A percentile compares a stretch with the other conserved stretches of the same genome.
Evolutionary conservation across 2,113 vertebrate genomes (phyloP).

Genomic region (Ellobius talpinus): DNA sequence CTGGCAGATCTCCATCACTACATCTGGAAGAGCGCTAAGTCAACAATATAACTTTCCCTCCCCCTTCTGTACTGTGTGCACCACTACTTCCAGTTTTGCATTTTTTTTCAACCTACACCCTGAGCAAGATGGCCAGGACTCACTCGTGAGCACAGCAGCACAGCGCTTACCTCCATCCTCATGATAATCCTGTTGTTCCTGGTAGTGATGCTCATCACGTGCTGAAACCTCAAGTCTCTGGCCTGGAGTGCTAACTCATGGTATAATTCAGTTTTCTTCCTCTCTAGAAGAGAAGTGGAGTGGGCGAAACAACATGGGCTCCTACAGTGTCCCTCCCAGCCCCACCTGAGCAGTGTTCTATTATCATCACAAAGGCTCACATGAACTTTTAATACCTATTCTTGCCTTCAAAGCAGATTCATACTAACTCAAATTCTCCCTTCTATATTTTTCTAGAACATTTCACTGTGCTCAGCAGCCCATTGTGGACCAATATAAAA

Average conservation of each 20-base stretch:
- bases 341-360: not conserved
- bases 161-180: constrained; percentile 94
- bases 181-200: constrained; percentile 96
- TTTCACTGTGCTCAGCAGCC: not conserved
- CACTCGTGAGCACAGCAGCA: not conserved
- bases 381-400: not conserved
- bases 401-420: not conserved
- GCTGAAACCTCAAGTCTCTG: constrained; percentile 97
- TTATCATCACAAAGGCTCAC: not conserved
- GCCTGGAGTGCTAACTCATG: constrained; percentile 97
- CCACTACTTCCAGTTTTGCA: too few relatives aligned
- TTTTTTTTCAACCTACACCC: too few relatives aligned
- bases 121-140: not conserved
- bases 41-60: not conserved
- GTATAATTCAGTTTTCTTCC: constrained; percentile 96
- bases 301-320: not conserved
- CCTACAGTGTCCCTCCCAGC: not conserved
- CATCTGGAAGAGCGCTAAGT: not conserved
- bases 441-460: not conserved
- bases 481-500: constrained; percentile 4
- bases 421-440: not conserved
- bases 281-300: constrained; percentile 87
- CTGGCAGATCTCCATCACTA: too few relatives aligned
- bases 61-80: not conserved
- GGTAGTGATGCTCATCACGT: constrained; percentile 92